Evolutionary conservation across 2,888 invertebrate species (phyloP), one percentile per base, ranked within the genome.

Genomic region (Eupsilia transversa): DNA sequence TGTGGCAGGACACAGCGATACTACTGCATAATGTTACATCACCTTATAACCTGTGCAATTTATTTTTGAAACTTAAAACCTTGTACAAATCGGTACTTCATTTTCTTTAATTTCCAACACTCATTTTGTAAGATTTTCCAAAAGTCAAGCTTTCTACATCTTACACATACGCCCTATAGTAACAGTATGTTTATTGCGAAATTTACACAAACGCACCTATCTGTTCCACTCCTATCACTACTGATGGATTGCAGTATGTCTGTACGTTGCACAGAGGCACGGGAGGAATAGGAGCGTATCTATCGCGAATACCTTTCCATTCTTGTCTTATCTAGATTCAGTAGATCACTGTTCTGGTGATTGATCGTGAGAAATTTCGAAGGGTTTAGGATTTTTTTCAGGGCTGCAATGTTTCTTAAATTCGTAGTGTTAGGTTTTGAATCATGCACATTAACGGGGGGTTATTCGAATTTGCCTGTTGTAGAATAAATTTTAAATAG

Each of bases 231-330:
- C 30, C 41, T 56, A 72, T n/a, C 59, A 61, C 20, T 10, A 38
- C 66, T 73, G 73, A 75, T 75, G 54, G 64, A 87, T 77, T 74
- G 74, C 72, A 38, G 63, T 64, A 63, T 30, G 3, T 77, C 33
- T 30, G 46, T 56, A 79, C 17, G 38, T 69, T 70, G 61, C 69
- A 57, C 72, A 68, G 43, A 12, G 9, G 23, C 23, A n/a, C 52
- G 12, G 6, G 14, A 64, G 43, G 46, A 77, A 85, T 78, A 75
- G 72, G 82, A 87, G 69, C 84, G 73, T 86, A 72, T 73, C 77
- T 77, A 71, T 78, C 65, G 67, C 72, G 41, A 52, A 65, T 72
- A 43, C 77, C 79, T 74, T 75, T 72, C 72, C 68, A 73, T 84
- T 77, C 78, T 74, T 57, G 60, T 38, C 10, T 52, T 78, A 80